Base-by-base conservation (phyloP, 2,888 invertebrate genomes). In the Palloptera scutellata region DNA sequence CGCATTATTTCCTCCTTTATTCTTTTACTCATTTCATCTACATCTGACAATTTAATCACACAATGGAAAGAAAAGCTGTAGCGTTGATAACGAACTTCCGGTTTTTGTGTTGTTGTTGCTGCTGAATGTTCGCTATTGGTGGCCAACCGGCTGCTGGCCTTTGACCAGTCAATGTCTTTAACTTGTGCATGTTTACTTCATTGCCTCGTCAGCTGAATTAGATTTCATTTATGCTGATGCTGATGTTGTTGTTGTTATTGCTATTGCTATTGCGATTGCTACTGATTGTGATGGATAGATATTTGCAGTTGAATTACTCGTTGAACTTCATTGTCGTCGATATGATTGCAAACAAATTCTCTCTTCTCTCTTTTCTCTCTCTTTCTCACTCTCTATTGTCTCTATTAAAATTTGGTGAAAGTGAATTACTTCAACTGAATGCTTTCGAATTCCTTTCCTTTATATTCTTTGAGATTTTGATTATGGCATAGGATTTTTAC, bases 1-100 rank as follows among this genome's bases (percentile, higher is more conserved):
- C 30, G 30, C 30, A 30, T 62, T 69, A 54, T 55, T 64, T 57
- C 60, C 54, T 58, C 3, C 48, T 30, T 30, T 30, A 30, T 30
- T 30, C 30, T 30, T 30, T 30, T 30, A 30, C 30, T 30, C 30
- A 30, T 30, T 30, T 30, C 30, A 30, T 30, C 30, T 30, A 4
- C 30, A 30, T 30, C 48, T 66, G 68, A 68, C 69, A 64, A 66
- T 72, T 72, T 72, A 72, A 72, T 72, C 69, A 72, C 61, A 30
- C 30, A 30, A 30, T 30, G 30, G 30, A 30, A 30, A 30, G 30
- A 30, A 30, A 59, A 68, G 68, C 66, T 66, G 66, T 62, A 52
- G 67, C 64, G 61, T 69, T 69, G 72, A 73, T 75, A 75, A 74
- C 72, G 73, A 75, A 73, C 71, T 73, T 74, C 75, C 75, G 67